Evolutionary conservation across 2,113 vertebrate genomes (phyloP), one percentile per base, ranked within the genome.

Genomic region (Psittacara wagleri): DNA sequence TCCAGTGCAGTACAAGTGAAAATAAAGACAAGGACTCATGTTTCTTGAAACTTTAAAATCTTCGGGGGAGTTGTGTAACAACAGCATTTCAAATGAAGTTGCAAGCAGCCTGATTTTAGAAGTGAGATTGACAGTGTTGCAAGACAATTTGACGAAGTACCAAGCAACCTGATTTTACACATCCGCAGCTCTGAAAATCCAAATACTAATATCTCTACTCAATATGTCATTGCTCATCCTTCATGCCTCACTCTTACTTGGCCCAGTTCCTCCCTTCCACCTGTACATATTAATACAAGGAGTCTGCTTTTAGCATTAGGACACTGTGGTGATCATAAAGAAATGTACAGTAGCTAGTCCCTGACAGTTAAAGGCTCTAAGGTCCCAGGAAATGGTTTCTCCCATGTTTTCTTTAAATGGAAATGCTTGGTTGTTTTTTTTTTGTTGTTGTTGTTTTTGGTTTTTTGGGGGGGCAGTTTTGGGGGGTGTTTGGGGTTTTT

Each of bases 351-450:
- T 31, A 54, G 61, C 63, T 80, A 55, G 0, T 78, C 41, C 46
- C 23, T 75, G 43, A 49, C 64, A 82, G 51, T 43, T 24, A 28
- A 81, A 31, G 41, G n/a, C 76, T 84, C 31, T 59, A 43, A 90
- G 24, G 33, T 66, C 35, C 27, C 66, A 70, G 54, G 44, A 74
- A 80, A 46, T 24, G 11, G 5, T 63, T 94, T 92, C 14, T 85
- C 83, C 37, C 46, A 96, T 39, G 13, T 91, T 89, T 91, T 73
- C 48, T 76, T 87, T 73, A 96, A 88, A 92, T 92, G 82, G 89
- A 87, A 87, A 88, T 86, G 20, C 55, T 23, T 33, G 33, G 20
- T 13, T 55, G 5, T 1, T 7, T 17, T 17, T 51, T 31, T 95
- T 88, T 49, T 37, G n/a, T 85, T 33, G 2, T 24, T 77, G 4